Conservation (phyloP, 2,113 vertebrate genomes). For the Hippocampus barbouri region DNA sequence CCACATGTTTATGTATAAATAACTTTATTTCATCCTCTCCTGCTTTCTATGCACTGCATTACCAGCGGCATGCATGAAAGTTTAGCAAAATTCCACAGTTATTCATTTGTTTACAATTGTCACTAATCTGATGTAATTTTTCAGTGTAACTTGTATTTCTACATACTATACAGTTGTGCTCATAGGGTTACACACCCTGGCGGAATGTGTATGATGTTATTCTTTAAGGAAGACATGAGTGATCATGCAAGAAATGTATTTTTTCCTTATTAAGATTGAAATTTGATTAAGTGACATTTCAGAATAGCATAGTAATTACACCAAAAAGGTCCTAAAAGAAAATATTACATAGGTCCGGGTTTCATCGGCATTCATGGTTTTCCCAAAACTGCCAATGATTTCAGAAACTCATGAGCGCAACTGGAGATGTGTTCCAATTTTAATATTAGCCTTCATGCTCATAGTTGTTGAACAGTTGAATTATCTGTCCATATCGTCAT, state of each 20-base stretch:
- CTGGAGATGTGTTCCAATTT: too few species aligned
- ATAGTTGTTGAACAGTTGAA: too few species aligned
- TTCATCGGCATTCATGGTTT: neutral
- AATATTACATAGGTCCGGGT: neutral
- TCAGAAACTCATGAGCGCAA: too few species aligned
- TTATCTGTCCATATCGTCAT: neutral
- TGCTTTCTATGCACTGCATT: conserved; percentile 33
- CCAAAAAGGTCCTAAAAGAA: neutral
- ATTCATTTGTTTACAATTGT: conserved; percentile 5
- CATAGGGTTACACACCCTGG: too few species aligned
- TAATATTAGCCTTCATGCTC: too few species aligned
- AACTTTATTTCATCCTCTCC: conserved; percentile 18
- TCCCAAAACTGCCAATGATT: neutral
- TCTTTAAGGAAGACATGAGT: too few species aligned
- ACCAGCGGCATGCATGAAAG: conserved; percentile 15
- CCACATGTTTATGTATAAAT: conserved; percentile 16
- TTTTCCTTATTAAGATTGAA: too few species aligned
- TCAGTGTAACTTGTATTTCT: neutral
- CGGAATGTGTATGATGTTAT: too few species aligned
- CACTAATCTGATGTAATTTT: neutral
- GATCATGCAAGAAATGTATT: too few species aligned
- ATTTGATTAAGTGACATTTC: too few species aligned
- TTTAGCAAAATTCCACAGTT: conserved; percentile 3
- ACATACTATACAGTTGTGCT: conserved; percentile 3
- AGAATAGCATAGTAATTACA: too few species aligned